phyloP scores from a whole-genome alignment of 2,888 invertebrate genomes.

The Euspilapteryx auroguttella region DNA sequence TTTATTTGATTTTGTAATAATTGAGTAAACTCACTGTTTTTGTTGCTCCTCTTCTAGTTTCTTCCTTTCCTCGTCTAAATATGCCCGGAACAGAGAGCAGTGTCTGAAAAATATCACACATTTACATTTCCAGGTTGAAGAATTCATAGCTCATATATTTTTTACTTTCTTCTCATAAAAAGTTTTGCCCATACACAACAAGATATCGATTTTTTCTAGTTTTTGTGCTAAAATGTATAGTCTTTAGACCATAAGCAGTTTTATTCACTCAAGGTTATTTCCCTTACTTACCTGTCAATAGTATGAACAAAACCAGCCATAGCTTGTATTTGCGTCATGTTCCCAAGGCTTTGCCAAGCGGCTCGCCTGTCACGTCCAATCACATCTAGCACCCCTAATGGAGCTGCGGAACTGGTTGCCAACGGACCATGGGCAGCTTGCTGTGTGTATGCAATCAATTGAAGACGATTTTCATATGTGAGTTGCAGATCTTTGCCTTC shows the following conservation, averaged over 20 bases:
- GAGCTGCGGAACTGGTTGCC: slow-evolving; percentile 71
- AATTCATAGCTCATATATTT: neutral
- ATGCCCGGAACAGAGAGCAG: slow-evolving; percentile 90
- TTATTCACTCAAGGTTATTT: too few relatives aligned
- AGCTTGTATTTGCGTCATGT: slow-evolving; percentile 82
- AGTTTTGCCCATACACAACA: too few relatives aligned
- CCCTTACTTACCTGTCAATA: slow-evolving; percentile 69
- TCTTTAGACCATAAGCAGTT: too few relatives aligned
- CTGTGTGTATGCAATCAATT: slow-evolving; percentile 89
- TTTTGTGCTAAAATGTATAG: too few relatives aligned
- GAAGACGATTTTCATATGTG: slow-evolving; percentile 90
- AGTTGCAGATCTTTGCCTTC: slow-evolving; percentile 96
- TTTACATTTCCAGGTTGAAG: slow-evolving; percentile 4
- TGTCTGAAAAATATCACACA: slow-evolving; percentile 48
- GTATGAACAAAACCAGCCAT: slow-evolving; percentile 91
- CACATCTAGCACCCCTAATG: slow-evolving; percentile 91
- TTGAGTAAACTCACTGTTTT: slow-evolving; percentile 10
- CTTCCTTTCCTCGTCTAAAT: slow-evolving; percentile 87
- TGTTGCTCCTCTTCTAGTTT: slow-evolving; percentile 80
- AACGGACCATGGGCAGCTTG: slow-evolving; percentile 87
- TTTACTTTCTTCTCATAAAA: too few relatives aligned
- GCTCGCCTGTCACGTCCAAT: slow-evolving; percentile 90
- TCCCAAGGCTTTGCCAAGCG: slow-evolving; percentile 92
- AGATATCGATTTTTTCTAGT: too few relatives aligned
- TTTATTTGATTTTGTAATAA: neutral